Base-by-base conservation (phyloP, 2,797 vertebrate genomes). In the Hoplostethus atlanticus region DNA sequence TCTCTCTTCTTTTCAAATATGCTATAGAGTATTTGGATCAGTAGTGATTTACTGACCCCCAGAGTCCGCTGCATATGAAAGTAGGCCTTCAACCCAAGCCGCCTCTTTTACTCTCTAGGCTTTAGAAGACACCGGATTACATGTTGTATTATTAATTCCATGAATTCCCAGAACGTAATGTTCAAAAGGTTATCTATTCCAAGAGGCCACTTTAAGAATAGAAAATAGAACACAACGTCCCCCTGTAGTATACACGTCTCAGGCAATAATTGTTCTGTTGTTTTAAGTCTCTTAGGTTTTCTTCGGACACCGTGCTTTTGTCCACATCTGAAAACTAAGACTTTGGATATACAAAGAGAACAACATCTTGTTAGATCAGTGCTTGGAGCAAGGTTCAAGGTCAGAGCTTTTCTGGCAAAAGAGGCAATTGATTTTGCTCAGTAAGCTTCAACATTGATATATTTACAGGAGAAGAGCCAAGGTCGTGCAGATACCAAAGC, bases 101-200 rank as follows among this genome's bases (percentile, higher is more conserved):
- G 64, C 73, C 81, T 75, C 66, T 61, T 52, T 70, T 50, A 44
- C 62, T 81, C 73, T 64, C 65, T 30, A 5, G 40, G 47, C 75
- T 77, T 84, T 63, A 51, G 73, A 79, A 81, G 64, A 76, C 72
- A 65, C 44, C 0, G 28, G 59, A 84, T 83, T 81, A 78, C 55
- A 77, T 72, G 70, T 54, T 86, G 72, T 87, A 84, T 85, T 90
- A 92, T 90, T 83, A 87, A 90, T 84, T 83, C 40, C 21, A 30
- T 54, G 80, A 73, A 89, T 77, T 86, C 89, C 88, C 88, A 50
- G 16, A 55, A 85, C 52, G 75, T 12, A 59, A 51, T 75, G 61
- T 64, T 91, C 63, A 72, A 91, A 90, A 90, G 87, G 83, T 90
- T 88, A 88, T 78, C 87, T 93, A 89, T 92, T 93, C 81, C 83